Conservation (phyloP, 1,140 invertebrate genomes). For the Epicauta chinensis region DNA sequence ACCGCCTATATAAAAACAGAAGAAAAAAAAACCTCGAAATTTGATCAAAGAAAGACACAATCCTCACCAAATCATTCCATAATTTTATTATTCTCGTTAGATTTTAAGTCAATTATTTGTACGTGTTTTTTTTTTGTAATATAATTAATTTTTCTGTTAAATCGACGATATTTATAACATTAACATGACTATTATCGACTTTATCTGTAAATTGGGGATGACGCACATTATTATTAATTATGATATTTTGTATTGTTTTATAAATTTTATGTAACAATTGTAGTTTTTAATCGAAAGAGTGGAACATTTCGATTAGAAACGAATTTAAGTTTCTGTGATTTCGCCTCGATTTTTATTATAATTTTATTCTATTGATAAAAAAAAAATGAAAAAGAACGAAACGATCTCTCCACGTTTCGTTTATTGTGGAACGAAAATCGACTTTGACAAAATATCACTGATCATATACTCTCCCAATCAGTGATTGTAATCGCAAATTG, state of each 20-base stretch:
- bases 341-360: constrained; percentile 2
- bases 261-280: background rate
- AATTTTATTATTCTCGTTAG: no score
- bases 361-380: no score
- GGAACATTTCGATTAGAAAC: background rate
- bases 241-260: background rate
- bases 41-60: background rate
- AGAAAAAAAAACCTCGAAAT: background rate
- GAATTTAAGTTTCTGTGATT: constrained; percentile 23
- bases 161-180: background rate
- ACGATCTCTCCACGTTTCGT: constrained; percentile 20
- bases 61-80: background rate
- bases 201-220: background rate
- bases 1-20: constrained; percentile 64
- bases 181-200: background rate
- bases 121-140: background rate
- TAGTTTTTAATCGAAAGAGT: background rate
- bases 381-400: constrained; percentile 6
- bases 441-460: no score
- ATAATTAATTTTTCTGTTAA: constrained; percentile 1
- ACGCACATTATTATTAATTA: background rate
- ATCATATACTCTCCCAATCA: constrained; percentile 22
- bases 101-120: no score
- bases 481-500: constrained; percentile 11
- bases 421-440: constrained; percentile 1